phyloP scores from a whole-genome alignment of 2,888 invertebrate genomes.

The Melinaea menophilus region DNA sequence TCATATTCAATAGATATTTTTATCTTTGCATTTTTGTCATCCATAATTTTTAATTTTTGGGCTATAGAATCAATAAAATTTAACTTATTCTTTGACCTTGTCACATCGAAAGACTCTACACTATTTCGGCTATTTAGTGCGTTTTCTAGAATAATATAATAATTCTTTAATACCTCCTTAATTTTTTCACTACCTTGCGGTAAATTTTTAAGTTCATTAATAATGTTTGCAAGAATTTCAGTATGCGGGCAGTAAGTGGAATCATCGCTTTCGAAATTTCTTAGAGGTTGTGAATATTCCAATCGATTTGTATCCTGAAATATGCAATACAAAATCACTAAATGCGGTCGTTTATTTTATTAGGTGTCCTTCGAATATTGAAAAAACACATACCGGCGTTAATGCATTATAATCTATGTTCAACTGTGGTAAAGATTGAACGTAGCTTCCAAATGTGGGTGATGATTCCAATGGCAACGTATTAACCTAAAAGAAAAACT shows the following conservation, averaged over 20 bases:
- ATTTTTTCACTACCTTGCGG: constrained; percentile 13
- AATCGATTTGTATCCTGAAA: neutral
- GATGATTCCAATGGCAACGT: too few relatives aligned
- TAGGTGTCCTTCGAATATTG: too few relatives aligned
- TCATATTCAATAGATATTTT: constrained; percentile 15
- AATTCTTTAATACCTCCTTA: constrained; percentile 18
- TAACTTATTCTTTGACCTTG: constrained; percentile 9
- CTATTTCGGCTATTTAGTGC: constrained; percentile 5
- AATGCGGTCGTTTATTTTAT: too few relatives aligned
- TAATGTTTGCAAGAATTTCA: constrained; percentile 19
- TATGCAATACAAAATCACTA: neutral
- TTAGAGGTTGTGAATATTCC: neutral
- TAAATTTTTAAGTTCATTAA: constrained; percentile 15
- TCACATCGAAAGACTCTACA: neutral
- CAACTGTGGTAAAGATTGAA: too few relatives aligned
- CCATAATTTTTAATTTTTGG: neutral
- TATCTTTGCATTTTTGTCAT: neutral
- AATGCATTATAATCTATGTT: too few relatives aligned
- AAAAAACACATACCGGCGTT: too few relatives aligned
- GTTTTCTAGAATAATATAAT: constrained; percentile 18
- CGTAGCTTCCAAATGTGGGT: too few relatives aligned
- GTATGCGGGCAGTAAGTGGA: constrained; percentile 21
- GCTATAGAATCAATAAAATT: neutral
- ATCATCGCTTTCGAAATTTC: neutral
- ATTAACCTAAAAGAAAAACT: too few relatives aligned